Percentiles rank a stretch among this genome's conserved stretches.
Evolutionary conservation across 2,113 vertebrate genomes (phyloP).

Genomic region (Charadrius vociferus): DNA sequence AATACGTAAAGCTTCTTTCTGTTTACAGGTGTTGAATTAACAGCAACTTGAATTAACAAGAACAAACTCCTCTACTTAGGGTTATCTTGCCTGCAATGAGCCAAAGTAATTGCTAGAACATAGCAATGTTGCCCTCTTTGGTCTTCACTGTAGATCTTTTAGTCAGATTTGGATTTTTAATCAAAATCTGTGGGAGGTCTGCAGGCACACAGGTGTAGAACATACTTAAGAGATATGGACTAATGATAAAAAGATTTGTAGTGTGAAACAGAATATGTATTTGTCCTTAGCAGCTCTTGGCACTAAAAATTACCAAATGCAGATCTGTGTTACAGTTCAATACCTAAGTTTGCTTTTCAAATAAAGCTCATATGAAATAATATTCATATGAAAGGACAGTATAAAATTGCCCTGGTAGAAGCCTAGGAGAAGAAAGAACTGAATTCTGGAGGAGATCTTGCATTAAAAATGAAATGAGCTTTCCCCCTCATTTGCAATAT

Average conservation of each 20-base stretch:
- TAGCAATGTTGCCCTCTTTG: neutral
- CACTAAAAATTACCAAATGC: neutral
- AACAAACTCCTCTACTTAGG: neutral
- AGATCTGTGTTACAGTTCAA: neutral
- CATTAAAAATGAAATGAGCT: neutral
- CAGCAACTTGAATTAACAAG: neutral
- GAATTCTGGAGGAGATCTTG: neutral
- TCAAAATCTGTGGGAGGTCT: neutral
- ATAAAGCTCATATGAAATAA: neutral
- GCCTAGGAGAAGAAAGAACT: neutral
- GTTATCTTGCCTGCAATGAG: neutral
- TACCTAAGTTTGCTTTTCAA: neutral
- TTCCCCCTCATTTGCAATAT: conserved; percentile 45
- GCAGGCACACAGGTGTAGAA: neutral
- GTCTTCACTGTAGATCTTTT: neutral
- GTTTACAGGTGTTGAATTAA: neutral
- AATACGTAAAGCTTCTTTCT: neutral
- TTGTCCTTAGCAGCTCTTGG: neutral
- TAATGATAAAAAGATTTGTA: neutral
- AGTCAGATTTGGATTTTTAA: neutral
- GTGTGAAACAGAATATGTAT: neutral
- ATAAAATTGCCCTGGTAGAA: neutral
- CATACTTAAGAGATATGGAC: neutral
- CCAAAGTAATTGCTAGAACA: neutral
- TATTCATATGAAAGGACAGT: neutral